A percentile compares a stretch with the other conserved stretches of the same genome.
Conservation (phyloP, 2,797 vertebrate species). For the Todus mexicanus region DNA sequence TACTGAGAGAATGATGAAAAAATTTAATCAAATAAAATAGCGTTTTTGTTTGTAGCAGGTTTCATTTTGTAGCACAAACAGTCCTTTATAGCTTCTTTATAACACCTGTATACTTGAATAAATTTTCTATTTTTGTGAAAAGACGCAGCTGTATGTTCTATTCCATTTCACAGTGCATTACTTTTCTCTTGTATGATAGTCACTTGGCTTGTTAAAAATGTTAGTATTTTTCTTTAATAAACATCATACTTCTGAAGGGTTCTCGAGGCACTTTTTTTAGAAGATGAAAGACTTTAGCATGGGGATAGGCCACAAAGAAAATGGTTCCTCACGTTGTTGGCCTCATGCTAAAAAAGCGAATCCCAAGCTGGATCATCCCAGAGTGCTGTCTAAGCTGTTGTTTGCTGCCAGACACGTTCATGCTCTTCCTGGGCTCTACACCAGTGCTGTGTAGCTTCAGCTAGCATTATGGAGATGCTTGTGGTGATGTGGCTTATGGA, state of each 20-base stretch:
- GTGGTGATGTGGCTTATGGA: not conserved
- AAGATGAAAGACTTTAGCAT: not conserved
- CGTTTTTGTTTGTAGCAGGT: constrained; percentile 55
- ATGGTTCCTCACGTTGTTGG: not conserved
- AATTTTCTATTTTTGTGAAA: constrained; percentile 41
- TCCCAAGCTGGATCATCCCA: not conserved
- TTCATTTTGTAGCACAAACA: constrained; percentile 5
- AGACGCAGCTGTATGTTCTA: not conserved
- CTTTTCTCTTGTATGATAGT: constrained; percentile 19
- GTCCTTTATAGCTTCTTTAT: constrained; percentile 56
- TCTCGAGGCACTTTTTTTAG: not conserved
- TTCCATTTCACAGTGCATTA: constrained; percentile 17
- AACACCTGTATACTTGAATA: constrained; percentile 40
- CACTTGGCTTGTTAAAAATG: constrained; percentile 24
- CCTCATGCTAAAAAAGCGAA: not conserved
- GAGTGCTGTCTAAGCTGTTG: rapidly evolving
- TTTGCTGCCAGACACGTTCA: not conserved
- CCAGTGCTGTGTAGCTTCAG: not conserved
- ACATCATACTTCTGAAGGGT: not conserved
- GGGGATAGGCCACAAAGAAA: not conserved
- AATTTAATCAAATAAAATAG: constrained; percentile 42
- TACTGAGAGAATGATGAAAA: constrained; percentile 47
- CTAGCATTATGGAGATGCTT: rapidly evolving
- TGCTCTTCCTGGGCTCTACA: not conserved
- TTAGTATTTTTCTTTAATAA: constrained; percentile 11